phyloP scores from a whole-genome alignment of 2,888 invertebrate genomes.

The Oxytorus armatus region DNA sequence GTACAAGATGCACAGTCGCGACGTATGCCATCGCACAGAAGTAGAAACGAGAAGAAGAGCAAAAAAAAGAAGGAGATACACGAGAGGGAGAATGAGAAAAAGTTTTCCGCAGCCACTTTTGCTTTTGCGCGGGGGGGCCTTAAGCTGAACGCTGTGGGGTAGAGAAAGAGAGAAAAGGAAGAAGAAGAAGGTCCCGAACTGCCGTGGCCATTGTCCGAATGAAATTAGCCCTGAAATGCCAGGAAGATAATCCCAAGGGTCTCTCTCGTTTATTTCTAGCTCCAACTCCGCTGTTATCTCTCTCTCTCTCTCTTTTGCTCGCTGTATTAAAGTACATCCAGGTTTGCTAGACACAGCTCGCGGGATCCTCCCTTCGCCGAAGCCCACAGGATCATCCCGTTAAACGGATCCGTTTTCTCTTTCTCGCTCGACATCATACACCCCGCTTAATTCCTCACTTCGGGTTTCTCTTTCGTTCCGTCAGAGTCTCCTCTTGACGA shows the following conservation, averaged over 20 bases:
- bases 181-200: constrained; percentile 64
- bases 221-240: constrained; percentile 84
- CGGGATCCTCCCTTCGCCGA: constrained; percentile 61
- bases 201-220: constrained; percentile 78
- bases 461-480: constrained; percentile 70
- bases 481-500: constrained; percentile 65
- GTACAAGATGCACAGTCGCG: constrained; percentile 29
- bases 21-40: constrained; percentile 39
- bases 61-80: constrained; percentile 24
- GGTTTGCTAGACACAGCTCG: constrained; percentile 46
- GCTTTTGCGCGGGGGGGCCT: constrained; percentile 42
- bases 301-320: constrained; percentile 41
- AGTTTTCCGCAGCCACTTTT: constrained; percentile 61
- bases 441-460: constrained; percentile 70
- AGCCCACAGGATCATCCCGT: constrained; percentile 81
- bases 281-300: constrained; percentile 47
- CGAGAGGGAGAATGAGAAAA: constrained; percentile 52
- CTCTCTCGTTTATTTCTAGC: constrained; percentile 58
- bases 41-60: constrained; percentile 47
- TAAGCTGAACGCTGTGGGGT: constrained; percentile 50
- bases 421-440: constrained; percentile 63
- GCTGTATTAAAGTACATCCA: constrained; percentile 24
- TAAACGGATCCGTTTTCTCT: constrained; percentile 81
- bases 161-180: background rate
- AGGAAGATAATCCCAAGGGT: constrained; percentile 78